These are phyloP conservation scores for Drosophila murphyi DNA, from an alignment of 1,140 invertebrate species.

Conservation along the genomic window DNA sequence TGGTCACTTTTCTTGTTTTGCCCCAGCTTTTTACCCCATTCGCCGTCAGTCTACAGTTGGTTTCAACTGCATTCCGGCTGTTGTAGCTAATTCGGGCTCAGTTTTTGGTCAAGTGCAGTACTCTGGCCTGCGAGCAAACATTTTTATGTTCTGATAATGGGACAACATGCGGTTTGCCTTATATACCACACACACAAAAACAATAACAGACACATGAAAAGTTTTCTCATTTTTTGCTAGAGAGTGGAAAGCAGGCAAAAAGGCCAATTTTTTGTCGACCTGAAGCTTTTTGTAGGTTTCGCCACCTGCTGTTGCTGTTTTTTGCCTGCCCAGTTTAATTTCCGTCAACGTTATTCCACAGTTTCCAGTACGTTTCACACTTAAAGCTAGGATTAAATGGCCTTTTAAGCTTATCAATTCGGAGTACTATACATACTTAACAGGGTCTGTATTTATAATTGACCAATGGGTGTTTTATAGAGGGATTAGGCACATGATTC, in stretches of 20 bases:
- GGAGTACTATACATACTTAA: neutral
- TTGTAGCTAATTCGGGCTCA: constrained; percentile 52
- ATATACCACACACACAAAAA: constrained; percentile 11
- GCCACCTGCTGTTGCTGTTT: neutral
- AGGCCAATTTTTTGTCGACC: constrained; percentile 18
- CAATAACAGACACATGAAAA: constrained; percentile 9
- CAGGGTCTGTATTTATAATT: neutral
- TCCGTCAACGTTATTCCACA: constrained; percentile 22
- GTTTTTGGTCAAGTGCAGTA: constrained; percentile 72
- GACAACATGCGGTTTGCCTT: constrained; percentile 43
- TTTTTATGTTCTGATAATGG: constrained; percentile 55
- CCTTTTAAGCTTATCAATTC: neutral
- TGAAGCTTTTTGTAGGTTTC: constrained; percentile 25
- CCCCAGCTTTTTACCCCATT: neutral
- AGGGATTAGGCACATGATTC: neutral
- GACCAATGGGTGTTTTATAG: neutral
- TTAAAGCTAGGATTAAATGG: neutral
- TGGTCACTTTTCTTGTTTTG: constrained; percentile 17
- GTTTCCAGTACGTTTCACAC: constrained; percentile 8
- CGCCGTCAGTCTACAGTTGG: constrained; percentile 11
- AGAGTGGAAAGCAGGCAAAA: neutral
- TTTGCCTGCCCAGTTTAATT: constrained; percentile 30
- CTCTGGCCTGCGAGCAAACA: constrained; percentile 40
- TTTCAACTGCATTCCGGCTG: constrained; percentile 23
- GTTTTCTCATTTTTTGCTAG: constrained; percentile 27